Base-by-base conservation (phyloP, 2,888 invertebrate species). In the Diloba caeruleocephala region DNA sequence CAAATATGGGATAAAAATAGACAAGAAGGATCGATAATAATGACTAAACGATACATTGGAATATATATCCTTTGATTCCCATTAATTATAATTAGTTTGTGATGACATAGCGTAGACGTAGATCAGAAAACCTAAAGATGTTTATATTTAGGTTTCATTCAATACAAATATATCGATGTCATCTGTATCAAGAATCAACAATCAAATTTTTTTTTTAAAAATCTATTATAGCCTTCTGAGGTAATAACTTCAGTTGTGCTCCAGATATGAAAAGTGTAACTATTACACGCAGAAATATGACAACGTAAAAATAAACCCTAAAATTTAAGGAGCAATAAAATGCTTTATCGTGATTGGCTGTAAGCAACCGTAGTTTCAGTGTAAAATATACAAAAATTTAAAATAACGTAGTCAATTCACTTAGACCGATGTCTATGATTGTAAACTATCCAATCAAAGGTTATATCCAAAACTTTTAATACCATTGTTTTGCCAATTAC, bases 241-340 rank as follows among this genome's bases (percentile, higher is more conserved):
- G 25, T 36, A 31, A 48, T 37, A 57, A 57, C 49, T 43, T 31
- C 31, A 54, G 57, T 37, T 45, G 37, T 32, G 21, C 14, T 17
- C 8, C 14, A n/a, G n/a, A 25, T 25, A 32, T 23, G 23, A 32
- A n/a, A 25, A 8, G 25, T 42, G 14, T 8, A 17, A 28, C 31
- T 13, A 41, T 41, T 28, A 45, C 45, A 28, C 33, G 8, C 17
- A 38, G 32, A 33, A 45, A 56, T 45, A 56, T 38, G 26, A 45
- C 33, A 56, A 13, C 57, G 34, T 39, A 54, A 55, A 32, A 57
- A 46, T 38, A 39, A 57, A 33, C 33, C 33, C 23, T 33, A n/a
- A 17, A 28, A 28, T 17, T 29, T 44, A 38, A 39, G 33, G 38
- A 45, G 32, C 33, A 33, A 46, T 46, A 46, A 28, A 56, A 54